Evolutionary conservation across 2,113 vertebrate genomes (phyloP).

Genomic region (Rafetus swinhoei): DNA sequence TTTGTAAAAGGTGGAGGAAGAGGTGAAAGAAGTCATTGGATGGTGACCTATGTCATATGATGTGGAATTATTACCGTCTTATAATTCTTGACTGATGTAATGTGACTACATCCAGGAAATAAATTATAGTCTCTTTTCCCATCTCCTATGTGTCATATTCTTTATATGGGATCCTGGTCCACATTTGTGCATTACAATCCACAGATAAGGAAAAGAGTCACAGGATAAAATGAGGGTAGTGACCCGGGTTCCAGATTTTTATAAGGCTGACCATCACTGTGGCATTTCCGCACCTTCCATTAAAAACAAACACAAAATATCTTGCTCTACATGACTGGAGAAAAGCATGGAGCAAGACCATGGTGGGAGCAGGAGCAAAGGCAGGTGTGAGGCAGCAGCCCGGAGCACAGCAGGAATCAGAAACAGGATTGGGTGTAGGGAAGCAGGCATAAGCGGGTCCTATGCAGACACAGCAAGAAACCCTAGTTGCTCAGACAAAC

Average conservation of each 20-base stretch:
- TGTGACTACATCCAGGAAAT: conserved; percentile 1
- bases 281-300: not conserved
- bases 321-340: not conserved
- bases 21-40: not conserved
- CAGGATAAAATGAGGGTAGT: not conserved
- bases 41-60: rapidly evolving
- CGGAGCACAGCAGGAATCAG: too few species aligned
- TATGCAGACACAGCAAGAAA: too few species aligned
- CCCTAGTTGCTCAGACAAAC: too few species aligned
- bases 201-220: not conserved
- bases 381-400: too few species aligned
- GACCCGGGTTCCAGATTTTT: not conserved
- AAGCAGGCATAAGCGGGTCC: too few species aligned
- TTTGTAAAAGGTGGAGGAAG: not conserved
- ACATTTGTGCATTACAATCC: not conserved
- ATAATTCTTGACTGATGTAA: not conserved
- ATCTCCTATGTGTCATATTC: not conserved
- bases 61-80: not conserved
- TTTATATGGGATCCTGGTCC: not conserved
- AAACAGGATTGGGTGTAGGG: too few species aligned
- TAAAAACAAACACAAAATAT: not conserved
- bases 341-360: too few species aligned
- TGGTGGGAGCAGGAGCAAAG: too few species aligned
- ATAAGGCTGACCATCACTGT: not conserved
- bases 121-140: not conserved